phyloP scores from a whole-genome alignment of 2,797 vertebrate genomes.

The Sebastes oblongus region DNA sequence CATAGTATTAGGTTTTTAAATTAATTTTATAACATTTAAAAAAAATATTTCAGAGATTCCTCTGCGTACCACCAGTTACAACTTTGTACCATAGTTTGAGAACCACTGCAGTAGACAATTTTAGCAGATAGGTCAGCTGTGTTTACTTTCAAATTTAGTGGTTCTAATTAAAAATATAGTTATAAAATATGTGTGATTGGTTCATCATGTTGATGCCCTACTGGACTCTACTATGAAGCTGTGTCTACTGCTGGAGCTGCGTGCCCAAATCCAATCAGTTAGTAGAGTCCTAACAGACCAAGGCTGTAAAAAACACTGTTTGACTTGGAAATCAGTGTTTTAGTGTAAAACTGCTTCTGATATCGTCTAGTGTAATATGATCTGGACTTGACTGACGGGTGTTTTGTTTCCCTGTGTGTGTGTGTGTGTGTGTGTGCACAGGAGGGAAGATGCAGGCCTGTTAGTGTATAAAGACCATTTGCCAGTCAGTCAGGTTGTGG shows the following conservation, averaged over 20 bases:
- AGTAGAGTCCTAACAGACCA: not conserved
- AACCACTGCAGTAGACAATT: not conserved
- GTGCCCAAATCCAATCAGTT: not conserved
- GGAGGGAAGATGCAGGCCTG: conserved; percentile 92
- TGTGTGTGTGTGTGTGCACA: conserved; percentile 49
- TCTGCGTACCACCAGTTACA: no score
- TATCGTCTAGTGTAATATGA: not conserved
- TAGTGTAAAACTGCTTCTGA: not conserved
- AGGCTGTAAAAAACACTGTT: not conserved
- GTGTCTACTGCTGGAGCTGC: not conserved
- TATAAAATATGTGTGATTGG: not conserved
- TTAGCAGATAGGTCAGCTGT: not conserved
- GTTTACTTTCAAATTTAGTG: not conserved
- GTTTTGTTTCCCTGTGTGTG: not conserved
- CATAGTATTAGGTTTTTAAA: no score
- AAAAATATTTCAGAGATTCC: no score
- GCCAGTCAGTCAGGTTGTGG: conserved; percentile 91
- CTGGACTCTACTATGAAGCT: not conserved
- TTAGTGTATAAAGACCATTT: conserved; percentile 95
- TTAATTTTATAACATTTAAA: no score
- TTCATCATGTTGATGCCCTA: not conserved
- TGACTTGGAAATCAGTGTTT: not conserved
- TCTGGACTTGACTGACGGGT: not conserved
- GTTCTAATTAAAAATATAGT: not conserved
- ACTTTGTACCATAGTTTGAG: no score